phyloP scores from a whole-genome alignment of 2,888 invertebrate genomes.

The Ditula angustiorana region DNA sequence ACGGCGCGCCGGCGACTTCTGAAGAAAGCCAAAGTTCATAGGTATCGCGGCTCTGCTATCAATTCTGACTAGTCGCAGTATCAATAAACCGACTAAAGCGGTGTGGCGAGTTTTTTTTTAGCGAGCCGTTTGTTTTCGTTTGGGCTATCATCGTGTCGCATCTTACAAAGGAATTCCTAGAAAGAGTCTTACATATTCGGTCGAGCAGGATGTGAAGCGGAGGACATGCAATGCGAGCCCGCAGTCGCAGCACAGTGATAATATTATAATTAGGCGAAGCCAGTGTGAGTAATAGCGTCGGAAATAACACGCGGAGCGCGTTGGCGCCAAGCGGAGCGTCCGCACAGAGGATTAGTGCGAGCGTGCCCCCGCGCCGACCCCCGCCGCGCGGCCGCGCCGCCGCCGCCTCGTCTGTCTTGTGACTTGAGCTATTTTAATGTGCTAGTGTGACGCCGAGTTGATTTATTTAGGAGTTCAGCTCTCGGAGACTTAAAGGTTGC shows the following conservation, averaged over 20 bases:
- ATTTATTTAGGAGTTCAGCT: conserved; percentile 66
- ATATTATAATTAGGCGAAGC: conserved; percentile 84
- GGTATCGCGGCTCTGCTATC: neutral
- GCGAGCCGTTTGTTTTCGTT: conserved; percentile 7
- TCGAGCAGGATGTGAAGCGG: conserved; percentile 54
- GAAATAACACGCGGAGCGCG: conserved; percentile 79
- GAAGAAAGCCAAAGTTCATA: conserved; percentile 59
- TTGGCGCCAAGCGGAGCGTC: conserved; percentile 81
- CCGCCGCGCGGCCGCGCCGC: conserved; percentile 44
- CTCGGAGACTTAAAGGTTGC: conserved; percentile 55
- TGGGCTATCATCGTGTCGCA: neutral
- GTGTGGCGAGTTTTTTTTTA: too few species aligned
- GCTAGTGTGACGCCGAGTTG: conserved; percentile 55
- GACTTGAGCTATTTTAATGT: conserved; percentile 68
- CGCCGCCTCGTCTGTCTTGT: conserved; percentile 80
- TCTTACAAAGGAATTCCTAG: conserved; percentile 1
- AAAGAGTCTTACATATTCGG: neutral
- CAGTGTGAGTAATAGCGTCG: conserved; percentile 82
- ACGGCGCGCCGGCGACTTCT: conserved; percentile 55
- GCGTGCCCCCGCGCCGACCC: conserved; percentile 24
- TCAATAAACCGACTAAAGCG: conserved; percentile 17
- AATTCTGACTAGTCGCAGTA: neutral
- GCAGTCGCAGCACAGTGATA: conserved; percentile 53
- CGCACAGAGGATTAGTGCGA: conserved; percentile 45
- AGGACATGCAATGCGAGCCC: conserved; percentile 66